Conservation (phyloP, 2,797 vertebrate genomes). For the Acanthopagrus latus region DNA sequence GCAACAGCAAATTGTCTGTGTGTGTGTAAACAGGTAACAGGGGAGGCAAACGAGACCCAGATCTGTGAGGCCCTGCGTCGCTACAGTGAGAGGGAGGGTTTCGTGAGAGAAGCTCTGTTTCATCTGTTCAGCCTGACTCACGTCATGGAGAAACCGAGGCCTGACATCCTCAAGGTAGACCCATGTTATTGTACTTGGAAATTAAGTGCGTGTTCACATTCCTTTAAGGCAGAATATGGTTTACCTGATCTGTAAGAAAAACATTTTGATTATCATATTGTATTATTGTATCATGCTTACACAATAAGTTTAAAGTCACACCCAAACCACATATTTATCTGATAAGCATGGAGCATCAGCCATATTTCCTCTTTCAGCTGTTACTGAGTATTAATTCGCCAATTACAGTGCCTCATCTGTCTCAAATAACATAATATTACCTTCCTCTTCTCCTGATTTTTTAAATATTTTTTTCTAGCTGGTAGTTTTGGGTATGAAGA, state of each 20-base stretch:
- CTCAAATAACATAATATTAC: background rate
- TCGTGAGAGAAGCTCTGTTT: slow-evolving; percentile 97
- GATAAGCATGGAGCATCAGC: background rate
- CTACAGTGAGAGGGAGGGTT: slow-evolving; percentile 97
- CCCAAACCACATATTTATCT: background rate
- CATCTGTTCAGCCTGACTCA: slow-evolving; percentile 98
- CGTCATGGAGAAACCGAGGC: slow-evolving; percentile 96
- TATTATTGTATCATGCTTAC: background rate
- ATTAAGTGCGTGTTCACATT: background rate
- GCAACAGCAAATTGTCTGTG: background rate
- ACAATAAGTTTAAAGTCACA: no score
- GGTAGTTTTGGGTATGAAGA: slow-evolving; percentile 97
- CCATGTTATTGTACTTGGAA: background rate
- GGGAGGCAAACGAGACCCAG: slow-evolving; percentile 98
- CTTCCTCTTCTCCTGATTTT: background rate
- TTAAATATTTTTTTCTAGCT: slow-evolving; percentile 82
- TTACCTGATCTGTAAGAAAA: background rate
- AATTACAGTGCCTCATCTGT: background rate
- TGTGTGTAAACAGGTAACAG: slow-evolving; percentile 90
- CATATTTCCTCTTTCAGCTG: background rate
- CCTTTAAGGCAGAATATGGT: background rate
- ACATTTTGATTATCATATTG: background rate
- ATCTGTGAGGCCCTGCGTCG: slow-evolving; percentile 96
- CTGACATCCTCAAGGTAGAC: slow-evolving; percentile 96
- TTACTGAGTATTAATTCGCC: background rate